Evolutionary conservation across 2,113 vertebrate genomes (phyloP), one percentile per base, ranked within the genome.

Genomic region (Elephantulus edwardii): DNA sequence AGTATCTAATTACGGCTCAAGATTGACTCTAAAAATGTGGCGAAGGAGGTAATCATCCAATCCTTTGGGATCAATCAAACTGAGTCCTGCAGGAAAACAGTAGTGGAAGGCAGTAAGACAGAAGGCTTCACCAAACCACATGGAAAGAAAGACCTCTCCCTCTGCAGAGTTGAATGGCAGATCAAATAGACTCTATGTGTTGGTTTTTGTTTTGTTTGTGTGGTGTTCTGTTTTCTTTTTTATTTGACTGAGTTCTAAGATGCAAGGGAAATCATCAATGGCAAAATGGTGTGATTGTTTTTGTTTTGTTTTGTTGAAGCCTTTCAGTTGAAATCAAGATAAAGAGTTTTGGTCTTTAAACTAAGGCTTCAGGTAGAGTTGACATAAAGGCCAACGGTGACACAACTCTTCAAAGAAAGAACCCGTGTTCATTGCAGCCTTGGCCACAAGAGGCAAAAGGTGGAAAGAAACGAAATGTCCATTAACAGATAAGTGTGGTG

Each of bases 251-350:
- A 2, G 3, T 8, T 85, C 75, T 68, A 74, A 50, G n/a, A 92
- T 68, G 20, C 38, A 48, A 86, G 8, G 16, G 13, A 46, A 80
- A 38, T 72, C 44, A 33, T 17, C 46, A 58, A 86, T 22, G 48
- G 76, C 60, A 91, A 74, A 8, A 42, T 6, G 10, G 28, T 46
- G 3, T 28, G 60, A 11, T 62, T 56, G 6, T 30, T 62, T 8
- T 62, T 62, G 13, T 28, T 9, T 60, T 28, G 62, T 52, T n/a
- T 28, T 83, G 30, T 20, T 54, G 8, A 70, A 74, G n/a, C 70
- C 40, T 72, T 75, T 82, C 17, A 81, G 44, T 50, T 85, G 44
- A 92, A 70, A 90, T 58, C 75, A 88, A 30, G 91, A 62, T 24
- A 38, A 2, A 7, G 0, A 72, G 24, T n/a, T 71, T 28, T 5